A percentile compares a stretch with the other conserved stretches of the same genome.
Conservation (phyloP, 2,797 vertebrate genomes). For the Fratercula arctica region DNA sequence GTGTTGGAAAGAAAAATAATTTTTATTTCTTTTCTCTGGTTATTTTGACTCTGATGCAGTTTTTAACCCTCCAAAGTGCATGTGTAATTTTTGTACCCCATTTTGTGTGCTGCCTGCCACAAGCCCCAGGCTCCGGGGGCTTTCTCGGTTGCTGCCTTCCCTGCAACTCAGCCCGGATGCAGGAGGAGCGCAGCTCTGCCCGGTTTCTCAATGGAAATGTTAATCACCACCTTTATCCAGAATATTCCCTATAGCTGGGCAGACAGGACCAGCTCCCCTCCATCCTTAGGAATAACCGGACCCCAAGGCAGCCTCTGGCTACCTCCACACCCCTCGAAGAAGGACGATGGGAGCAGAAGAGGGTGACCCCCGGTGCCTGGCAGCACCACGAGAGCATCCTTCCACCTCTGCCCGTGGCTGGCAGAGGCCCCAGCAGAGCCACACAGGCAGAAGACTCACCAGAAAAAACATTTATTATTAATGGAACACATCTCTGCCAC, state of each 20-base stretch:
- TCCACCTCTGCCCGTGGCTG: not conserved
- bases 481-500: not conserved
- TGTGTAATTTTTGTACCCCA: not conserved
- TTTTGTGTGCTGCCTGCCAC: not conserved
- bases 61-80: fast-evolving
- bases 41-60: not conserved
- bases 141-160: not conserved
- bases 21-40: constrained; percentile 33
- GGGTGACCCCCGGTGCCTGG: fast-evolving
- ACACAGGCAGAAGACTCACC: not conserved
- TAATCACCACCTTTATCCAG: fast-evolving
- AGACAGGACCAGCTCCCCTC: not conserved
- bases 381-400: fast-evolving
- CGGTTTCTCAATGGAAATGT: not conserved
- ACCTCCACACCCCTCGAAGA: not conserved
- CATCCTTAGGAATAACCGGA: not conserved
- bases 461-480: not conserved
- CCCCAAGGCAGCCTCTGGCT: not conserved
- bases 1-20: constrained; percentile 12
- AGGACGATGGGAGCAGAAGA: not conserved
- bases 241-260: not conserved
- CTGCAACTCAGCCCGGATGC: not conserved
- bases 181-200: not conserved
- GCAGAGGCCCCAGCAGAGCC: not conserved
- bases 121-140: not conserved